Conservation (phyloP, 1,140 invertebrate species). For the Papilio polytes region DNA sequence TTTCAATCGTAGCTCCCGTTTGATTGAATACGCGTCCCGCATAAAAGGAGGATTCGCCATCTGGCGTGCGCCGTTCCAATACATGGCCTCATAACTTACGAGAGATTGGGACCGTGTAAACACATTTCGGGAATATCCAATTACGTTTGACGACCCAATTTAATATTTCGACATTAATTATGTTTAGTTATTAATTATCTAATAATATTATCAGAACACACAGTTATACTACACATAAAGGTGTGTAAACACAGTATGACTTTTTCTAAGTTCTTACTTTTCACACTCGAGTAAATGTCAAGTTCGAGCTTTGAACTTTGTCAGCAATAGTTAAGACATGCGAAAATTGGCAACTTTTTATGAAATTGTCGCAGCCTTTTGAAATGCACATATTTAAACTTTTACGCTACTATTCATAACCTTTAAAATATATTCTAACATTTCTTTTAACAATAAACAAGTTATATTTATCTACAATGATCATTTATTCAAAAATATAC, state of each 20-base stretch:
- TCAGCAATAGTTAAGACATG: neutral
- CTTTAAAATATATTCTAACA: neutral
- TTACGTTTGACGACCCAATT: conserved; percentile 34
- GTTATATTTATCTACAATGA: neutral
- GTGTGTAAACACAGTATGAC: neutral
- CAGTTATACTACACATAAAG: neutral
- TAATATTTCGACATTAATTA: conserved; percentile 20
- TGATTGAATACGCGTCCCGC: conserved; percentile 72
- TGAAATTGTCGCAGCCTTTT: neutral
- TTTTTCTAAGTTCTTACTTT: neutral
- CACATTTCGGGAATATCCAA: conserved; percentile 38
- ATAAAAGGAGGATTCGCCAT: conserved; percentile 78
- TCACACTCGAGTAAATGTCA: neutral
- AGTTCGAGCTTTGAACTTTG: neutral
- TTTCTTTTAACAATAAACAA: neutral
- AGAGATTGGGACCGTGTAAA: conserved; percentile 49
- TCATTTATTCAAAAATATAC: neutral
- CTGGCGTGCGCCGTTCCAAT: conserved; percentile 59
- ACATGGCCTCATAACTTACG: conserved; percentile 57
- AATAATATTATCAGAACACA: neutral
- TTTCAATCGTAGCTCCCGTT: conserved; percentile 51
- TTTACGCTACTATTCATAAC: neutral
- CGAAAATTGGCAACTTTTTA: neutral
- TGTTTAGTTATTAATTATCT: neutral
- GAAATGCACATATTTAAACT: neutral